phyloP scores from a whole-genome alignment of 2,113 vertebrate species.

The Ictalurus furcatus region DNA sequence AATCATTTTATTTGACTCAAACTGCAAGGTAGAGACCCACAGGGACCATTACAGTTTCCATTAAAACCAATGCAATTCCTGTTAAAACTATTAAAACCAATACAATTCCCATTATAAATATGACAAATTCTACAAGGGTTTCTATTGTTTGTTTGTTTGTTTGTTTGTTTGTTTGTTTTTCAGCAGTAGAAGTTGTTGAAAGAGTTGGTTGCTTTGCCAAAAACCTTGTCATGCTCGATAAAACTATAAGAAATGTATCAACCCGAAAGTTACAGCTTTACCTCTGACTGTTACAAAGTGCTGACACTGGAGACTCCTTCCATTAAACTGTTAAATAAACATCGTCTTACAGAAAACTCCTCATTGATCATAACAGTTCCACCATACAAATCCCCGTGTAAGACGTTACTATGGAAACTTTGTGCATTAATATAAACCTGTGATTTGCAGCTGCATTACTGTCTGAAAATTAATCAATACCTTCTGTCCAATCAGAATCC shows the following conservation, averaged over 20 bases:
- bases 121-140: too few relatives aligned
- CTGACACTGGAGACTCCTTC: neutral
- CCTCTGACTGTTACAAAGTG: neutral
- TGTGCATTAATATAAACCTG: neutral
- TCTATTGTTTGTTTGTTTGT: too few relatives aligned
- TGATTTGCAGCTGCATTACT: neutral
- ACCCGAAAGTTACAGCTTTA: neutral
- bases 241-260: neutral
- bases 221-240: neutral
- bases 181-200: neutral
- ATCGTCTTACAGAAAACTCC: neutral
- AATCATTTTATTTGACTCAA: neutral
- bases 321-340: neutral
- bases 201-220: neutral
- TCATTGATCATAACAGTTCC: neutral
- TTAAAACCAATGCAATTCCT: too few relatives aligned
- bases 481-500: neutral
- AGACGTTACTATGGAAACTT: neutral
- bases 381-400: neutral
- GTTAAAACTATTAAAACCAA: too few relatives aligned
- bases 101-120: too few relatives aligned
- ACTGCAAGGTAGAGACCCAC: neutral
- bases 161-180: too few relatives aligned
- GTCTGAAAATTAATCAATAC: neutral
- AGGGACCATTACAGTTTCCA: too few relatives aligned